A percentile compares a stretch with the other conserved stretches of the same genome.
phyloP scores from a whole-genome alignment of 2,888 invertebrate species.

The Zhuqinia jingwanae region DNA sequence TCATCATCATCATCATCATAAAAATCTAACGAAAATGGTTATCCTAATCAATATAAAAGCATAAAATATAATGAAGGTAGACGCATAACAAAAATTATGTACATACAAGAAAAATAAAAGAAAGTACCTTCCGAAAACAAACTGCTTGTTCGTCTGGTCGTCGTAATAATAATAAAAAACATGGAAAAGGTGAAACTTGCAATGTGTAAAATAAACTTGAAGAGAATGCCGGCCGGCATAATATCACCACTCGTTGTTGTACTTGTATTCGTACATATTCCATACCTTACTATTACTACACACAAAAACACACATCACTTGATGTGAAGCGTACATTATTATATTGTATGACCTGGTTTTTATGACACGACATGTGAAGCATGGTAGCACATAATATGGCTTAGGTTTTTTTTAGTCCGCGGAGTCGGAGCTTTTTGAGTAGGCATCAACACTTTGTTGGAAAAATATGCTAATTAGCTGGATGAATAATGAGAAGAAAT shows the following conservation, averaged over 20 bases:
- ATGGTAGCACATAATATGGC: not conserved
- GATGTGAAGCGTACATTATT: constrained; percentile 17
- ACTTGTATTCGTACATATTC: not conserved
- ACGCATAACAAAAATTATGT: not conserved
- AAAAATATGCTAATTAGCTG: constrained; percentile 30
- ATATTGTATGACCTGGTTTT: constrained; percentile 51
- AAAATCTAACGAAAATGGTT: not conserved
- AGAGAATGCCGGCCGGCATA: constrained; percentile 56
- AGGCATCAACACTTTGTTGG: too few species aligned
- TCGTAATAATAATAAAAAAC: not conserved
- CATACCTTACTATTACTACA: too few species aligned
- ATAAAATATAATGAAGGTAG: not conserved
- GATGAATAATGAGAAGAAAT: constrained; percentile 3
- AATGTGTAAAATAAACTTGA: not conserved
- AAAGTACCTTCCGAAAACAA: too few species aligned
- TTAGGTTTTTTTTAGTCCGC: not conserved
- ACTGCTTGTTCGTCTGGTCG: too few species aligned
- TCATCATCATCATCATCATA: constrained; percentile 1
- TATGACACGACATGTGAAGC: constrained; percentile 4
- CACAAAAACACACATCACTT: constrained; percentile 26
- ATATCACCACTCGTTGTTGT: constrained; percentile 18
- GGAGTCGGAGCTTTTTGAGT: too few species aligned
- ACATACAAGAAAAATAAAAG: not conserved
- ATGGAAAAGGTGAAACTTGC: constrained; percentile 31
- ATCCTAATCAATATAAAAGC: not conserved